Percentiles rank a stretch among this genome's conserved stretches.
phyloP scores from a whole-genome alignment of 2,797 vertebrate species.

The Enteromius trimaculatus region DNA sequence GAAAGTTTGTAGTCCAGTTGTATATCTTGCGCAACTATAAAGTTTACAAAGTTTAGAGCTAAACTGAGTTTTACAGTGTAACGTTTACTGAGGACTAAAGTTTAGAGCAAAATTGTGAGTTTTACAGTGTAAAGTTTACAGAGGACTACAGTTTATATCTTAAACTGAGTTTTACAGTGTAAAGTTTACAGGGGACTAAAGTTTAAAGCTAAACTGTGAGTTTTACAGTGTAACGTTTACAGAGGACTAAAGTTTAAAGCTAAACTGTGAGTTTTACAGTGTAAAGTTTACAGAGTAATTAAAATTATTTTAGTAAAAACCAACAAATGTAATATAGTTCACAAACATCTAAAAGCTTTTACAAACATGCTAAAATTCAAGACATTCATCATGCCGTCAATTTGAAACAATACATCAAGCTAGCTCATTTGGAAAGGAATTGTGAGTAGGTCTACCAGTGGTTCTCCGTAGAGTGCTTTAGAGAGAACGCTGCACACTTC shows the following conservation, averaged over 20 bases:
- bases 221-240: not conserved
- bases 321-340: not conserved
- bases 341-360: not conserved
- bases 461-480: conserved; percentile 95
- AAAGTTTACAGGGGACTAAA: not conserved
- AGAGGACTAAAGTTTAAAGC: not conserved
- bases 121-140: not conserved
- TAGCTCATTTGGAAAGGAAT: not conserved
- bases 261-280: not conserved
- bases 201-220: not conserved
- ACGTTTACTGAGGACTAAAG: not conserved
- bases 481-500: conserved; percentile 92
- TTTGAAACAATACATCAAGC: not conserved
- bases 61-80: not conserved
- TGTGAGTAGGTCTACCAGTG: conserved; percentile 83
- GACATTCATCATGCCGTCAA: not conserved
- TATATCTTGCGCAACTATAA: not conserved
- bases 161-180: not conserved
- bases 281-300: not conserved
- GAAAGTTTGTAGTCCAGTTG: not conserved
- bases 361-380: not conserved
- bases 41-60: not conserved
- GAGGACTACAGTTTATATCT: not conserved
- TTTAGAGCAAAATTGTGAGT: not conserved
- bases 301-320: not conserved